Conservation (phyloP, 2,888 invertebrate species). For the Melieria omissa region DNA sequence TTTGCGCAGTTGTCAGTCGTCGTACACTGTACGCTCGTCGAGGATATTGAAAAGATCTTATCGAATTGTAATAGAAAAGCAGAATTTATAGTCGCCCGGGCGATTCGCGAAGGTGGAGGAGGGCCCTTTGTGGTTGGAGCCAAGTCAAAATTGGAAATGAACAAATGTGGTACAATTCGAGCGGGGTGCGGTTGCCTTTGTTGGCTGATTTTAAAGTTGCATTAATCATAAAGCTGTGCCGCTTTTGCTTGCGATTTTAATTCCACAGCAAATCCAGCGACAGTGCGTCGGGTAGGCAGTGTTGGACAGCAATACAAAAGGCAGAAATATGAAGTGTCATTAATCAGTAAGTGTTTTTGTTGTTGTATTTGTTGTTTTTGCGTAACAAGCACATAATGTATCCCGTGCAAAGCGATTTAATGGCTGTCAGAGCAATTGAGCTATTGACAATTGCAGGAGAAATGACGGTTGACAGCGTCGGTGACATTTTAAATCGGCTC, state of each 20-base stretch:
- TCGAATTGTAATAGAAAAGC: constrained; percentile 36
- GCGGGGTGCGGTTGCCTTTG: too few relatives aligned
- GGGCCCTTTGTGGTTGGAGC: neutral
- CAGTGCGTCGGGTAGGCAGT: too few relatives aligned
- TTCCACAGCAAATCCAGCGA: too few relatives aligned
- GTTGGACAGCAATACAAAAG: too few relatives aligned
- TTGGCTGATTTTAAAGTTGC: constrained; percentile 15
- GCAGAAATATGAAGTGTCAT: constrained; percentile 47
- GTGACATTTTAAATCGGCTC: constrained; percentile 46
- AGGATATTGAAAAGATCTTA: constrained; percentile 43
- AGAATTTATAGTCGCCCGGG: constrained; percentile 18
- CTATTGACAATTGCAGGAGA: constrained; percentile 28
- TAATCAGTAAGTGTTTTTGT: constrained; percentile 42
- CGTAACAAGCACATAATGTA: too few relatives aligned
- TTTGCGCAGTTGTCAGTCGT: constrained; percentile 10
- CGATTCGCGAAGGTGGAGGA: neutral
- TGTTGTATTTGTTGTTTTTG: too few relatives aligned
- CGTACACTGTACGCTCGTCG: neutral
- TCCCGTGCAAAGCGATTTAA: neutral
- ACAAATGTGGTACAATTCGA: too few relatives aligned
- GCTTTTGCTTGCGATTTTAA: neutral
- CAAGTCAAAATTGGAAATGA: neutral
- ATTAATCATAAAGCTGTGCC: constrained; percentile 24
- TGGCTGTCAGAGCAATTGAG: constrained; percentile 43
- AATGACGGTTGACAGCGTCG: constrained; percentile 30